Evolutionary conservation across 2,888 invertebrate genomes (phyloP).

Genomic region (Xestia ashworthii): DNA sequence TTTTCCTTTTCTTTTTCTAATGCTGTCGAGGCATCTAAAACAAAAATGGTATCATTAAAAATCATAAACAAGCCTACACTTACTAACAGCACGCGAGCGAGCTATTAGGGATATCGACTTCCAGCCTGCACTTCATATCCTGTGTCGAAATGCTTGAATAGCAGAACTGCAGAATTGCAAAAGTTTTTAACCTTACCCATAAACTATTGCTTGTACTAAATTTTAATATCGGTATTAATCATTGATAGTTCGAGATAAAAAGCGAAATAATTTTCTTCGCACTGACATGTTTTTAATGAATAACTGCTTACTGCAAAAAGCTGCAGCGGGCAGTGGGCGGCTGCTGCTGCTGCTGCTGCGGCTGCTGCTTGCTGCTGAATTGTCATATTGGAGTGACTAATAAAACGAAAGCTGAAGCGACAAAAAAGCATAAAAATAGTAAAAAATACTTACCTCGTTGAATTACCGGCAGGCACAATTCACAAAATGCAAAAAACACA

Average conservation of each 20-base stretch:
- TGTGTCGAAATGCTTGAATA: background rate
- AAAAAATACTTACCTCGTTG: constrained; percentile 13
- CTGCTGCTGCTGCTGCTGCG: too few species aligned
- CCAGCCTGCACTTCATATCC: background rate
- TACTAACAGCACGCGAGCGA: background rate
- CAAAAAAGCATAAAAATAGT: background rate
- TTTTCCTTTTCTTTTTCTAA: background rate
- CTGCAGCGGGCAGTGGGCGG: too few species aligned
- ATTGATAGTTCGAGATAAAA: background rate
- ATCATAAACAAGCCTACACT: background rate
- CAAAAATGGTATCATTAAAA: background rate
- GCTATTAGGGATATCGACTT: background rate
- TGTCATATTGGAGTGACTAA: background rate
- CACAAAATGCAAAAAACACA: constrained; percentile 1
- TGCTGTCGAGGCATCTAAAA: background rate
- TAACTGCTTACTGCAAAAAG: background rate
- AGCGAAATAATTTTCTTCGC: background rate
- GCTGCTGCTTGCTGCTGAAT: too few species aligned
- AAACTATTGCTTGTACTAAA: background rate
- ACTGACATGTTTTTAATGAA: background rate
- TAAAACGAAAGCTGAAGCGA: constrained; percentile 13
- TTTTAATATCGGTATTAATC: background rate
- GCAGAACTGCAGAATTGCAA: background rate
- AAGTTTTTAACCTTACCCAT: background rate
- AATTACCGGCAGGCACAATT: constrained; percentile 2